A percentile compares a stretch with the other conserved stretches of the same genome.
Conservation (phyloP, 2,113 vertebrate genomes). For the Puntigrus tetrazona region DNA sequence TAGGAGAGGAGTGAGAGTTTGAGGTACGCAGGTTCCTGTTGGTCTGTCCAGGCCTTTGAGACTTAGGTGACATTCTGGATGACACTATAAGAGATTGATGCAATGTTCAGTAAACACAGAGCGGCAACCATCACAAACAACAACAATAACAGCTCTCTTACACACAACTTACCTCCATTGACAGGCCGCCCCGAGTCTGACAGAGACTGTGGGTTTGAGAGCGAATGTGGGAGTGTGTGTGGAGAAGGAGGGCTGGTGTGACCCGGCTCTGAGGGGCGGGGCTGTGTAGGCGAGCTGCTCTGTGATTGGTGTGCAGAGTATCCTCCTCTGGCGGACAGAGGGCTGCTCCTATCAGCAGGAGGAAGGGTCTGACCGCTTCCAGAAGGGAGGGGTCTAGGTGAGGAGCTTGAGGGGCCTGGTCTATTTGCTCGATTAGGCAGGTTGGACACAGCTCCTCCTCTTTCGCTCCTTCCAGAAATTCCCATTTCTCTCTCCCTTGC, state of each 20-base stretch:
- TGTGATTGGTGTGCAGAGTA: conserved; percentile 80
- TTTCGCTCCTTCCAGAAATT: conserved; percentile 63
- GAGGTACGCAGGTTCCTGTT: conserved; percentile 78
- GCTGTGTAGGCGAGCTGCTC: conserved; percentile 70
- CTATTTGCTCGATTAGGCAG: conserved; percentile 72
- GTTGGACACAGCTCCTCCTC: conserved; percentile 68
- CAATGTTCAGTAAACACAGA: not conserved
- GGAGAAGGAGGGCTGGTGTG: conserved; percentile 61
- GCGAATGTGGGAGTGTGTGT: conserved; percentile 68
- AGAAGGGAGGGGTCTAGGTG: conserved; percentile 61
- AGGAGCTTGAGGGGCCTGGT: conserved; percentile 67
- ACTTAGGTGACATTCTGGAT: conserved; percentile 86
- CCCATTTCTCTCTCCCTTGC: conserved; percentile 85
- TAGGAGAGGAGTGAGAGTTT: conserved; percentile 75
- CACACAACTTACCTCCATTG: conserved; percentile 70
- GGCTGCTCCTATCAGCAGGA: conserved; percentile 73
- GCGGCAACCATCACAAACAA: not conserved
- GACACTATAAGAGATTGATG: conserved; percentile 72
- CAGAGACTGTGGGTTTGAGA: conserved; percentile 75
- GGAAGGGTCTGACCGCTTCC: conserved; percentile 60
- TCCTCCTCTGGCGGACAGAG: conserved; percentile 70
- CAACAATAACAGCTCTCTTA: not conserved
- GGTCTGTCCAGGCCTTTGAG: conserved; percentile 82
- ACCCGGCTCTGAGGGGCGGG: conserved; percentile 47
- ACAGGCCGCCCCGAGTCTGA: conserved; percentile 70